Conservation (phyloP, 2,797 vertebrate species). For the Arctocebus calabarensis region DNA sequence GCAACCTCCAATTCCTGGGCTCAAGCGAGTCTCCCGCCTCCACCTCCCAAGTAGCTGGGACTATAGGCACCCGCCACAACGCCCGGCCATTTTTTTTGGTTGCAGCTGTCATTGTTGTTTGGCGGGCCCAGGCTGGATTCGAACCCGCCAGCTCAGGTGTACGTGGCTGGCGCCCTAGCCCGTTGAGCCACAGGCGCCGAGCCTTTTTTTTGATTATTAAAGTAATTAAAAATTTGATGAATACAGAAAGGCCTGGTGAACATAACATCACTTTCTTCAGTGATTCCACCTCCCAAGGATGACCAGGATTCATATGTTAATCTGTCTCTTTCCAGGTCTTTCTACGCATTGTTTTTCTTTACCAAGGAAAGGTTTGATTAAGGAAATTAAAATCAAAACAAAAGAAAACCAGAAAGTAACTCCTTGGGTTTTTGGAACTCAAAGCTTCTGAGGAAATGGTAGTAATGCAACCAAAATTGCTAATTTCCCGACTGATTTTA, state of each 20-base stretch:
- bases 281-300: not conserved
- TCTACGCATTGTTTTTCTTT: not conserved
- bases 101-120: too few relatives aligned
- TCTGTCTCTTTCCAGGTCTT: not conserved
- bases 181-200: too few relatives aligned
- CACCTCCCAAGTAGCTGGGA: too few relatives aligned
- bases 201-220: not conserved
- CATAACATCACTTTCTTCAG: not conserved
- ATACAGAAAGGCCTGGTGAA: not conserved
- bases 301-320: fast-evolving
- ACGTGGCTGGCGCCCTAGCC: too few relatives aligned
- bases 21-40: too few relatives aligned
- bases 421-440: slow-evolving; percentile 15
- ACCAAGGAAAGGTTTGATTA: not conserved
- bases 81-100: too few relatives aligned
- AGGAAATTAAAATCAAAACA: slow-evolving; percentile 37
- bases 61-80: too few relatives aligned
- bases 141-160: too few relatives aligned
- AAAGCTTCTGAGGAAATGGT: not conserved
- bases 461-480: not conserved
- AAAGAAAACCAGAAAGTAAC: not conserved
- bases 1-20: too few relatives aligned
- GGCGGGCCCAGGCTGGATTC: too few relatives aligned
- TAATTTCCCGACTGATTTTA: slow-evolving; percentile 1
- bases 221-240: not conserved